Base-by-base conservation (phyloP, 2,797 vertebrate genomes). In the Leptodactylus fallax region DNA sequence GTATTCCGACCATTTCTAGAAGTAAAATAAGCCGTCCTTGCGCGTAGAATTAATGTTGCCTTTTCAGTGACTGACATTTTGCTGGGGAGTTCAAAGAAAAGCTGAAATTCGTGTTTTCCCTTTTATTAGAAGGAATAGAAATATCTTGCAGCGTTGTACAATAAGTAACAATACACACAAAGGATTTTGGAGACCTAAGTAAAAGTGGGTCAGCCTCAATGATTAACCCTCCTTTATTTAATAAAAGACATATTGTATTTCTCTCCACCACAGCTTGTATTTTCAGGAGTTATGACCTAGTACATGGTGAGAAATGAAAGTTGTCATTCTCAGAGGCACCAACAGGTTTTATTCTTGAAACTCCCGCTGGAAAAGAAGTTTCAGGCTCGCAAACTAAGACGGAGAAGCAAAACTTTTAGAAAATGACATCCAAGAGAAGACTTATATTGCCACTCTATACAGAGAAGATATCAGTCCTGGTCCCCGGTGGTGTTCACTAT, bases 191-290 rank as follows among this genome's bases (percentile, higher is more conserved):
- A 85, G 71, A 63, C 83, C 21, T n/a, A 27, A 49, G 83, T 47
- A 47, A 85, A 85, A 85, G 83, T 85, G 83, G 71, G 83, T 85
- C 83, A 85, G 83, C 83, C 83, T 77, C 56, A 14, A 49, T 77
- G 83, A 76, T 85, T 85, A 85, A 77, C 83, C 71, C 83, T 85
- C 56, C 72, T 61, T 61, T 85, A 76, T 72, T 84, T 63, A 63
- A 77, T 85, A 85, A 63, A 85, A 83, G 65, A 27, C 21, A 14
- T 23, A 45, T 47, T 85, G 83, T 77, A 63, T 47, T 74, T 55
- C 83, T 58, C 53, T 16, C n/a, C 12, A 47, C 17, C 21, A 23
- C 51, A n/a, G 53, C 14, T 17, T 36, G 27, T 60, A 56, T 84
- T 45, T 74, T 47, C 82, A n/a, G 25, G 23, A 72, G 81, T 36